A percentile compares a stretch with the other conserved stretches of the same genome.
Evolutionary conservation across 37 sponge, comb jelly and placozoan genomes (phyloP).

Genomic region (Oscarella lobularis): DNA sequence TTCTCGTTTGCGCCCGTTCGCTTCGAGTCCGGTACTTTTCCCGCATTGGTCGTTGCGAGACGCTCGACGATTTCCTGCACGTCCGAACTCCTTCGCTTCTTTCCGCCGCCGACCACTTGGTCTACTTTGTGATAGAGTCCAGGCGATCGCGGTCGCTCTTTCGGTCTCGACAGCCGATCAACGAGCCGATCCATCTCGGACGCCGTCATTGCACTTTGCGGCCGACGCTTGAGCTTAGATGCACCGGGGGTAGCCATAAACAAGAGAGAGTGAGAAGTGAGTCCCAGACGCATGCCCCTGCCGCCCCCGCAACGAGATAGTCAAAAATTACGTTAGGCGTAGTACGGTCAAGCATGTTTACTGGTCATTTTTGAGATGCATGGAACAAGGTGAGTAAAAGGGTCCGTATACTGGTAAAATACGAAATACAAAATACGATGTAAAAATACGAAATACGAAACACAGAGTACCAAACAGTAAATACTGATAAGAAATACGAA

Average conservation of each 20-base stretch:
- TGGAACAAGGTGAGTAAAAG: no score
- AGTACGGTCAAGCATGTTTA: no score
- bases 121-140: not conserved
- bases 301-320: no score
- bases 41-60: not conserved
- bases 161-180: not conserved
- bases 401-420: no score
- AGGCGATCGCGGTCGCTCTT: not conserved
- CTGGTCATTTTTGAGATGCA: no score
- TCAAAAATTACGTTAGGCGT: no score
- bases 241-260: not conserved
- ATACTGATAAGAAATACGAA: no score
- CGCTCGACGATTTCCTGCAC: constrained; percentile 34
- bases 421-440: no score
- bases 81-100: constrained; percentile 17
- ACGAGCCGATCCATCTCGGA: not conserved
- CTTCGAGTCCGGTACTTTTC: constrained; percentile 17
- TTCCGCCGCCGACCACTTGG: constrained; percentile 12
- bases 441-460: no score
- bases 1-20: constrained; percentile 35
- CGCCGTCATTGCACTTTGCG: not conserved
- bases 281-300: no score
- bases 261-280: no score
- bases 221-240: not conserved
- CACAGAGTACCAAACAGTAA: no score